phyloP scores from a whole-genome alignment of 2,888 invertebrate species.

The Trisateles emortualis region DNA sequence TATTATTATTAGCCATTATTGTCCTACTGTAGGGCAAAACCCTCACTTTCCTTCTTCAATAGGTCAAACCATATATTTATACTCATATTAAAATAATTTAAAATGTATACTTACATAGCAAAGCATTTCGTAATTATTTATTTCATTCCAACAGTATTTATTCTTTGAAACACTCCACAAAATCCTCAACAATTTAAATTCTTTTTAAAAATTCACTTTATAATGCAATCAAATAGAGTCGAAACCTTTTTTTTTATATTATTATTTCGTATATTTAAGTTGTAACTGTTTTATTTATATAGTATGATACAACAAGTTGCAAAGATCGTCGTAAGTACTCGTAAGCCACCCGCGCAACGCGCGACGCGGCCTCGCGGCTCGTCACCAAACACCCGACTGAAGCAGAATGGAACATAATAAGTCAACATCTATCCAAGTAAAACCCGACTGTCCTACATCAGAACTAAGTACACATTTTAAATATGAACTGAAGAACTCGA shows the following conservation, averaged over 20 bases:
- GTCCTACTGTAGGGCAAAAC: too few species aligned
- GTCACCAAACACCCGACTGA: constrained; percentile 38
- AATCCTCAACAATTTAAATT: neutral
- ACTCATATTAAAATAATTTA: neutral
- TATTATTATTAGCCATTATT: too few species aligned
- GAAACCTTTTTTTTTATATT: too few species aligned
- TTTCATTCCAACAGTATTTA: constrained; percentile 46
- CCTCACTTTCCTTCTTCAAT: too few species aligned
- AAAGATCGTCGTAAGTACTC: constrained; percentile 8
- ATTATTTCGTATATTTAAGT: too few species aligned
- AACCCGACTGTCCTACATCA: constrained; percentile 35
- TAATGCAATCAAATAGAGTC: too few species aligned
- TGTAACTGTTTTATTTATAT: constrained; percentile 3
- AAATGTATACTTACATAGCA: constrained; percentile 74
- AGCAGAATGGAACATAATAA: constrained; percentile 13
- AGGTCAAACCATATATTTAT: too few species aligned
- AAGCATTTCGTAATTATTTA: constrained; percentile 71
- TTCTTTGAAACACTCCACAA: constrained; percentile 32
- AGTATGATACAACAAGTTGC: constrained; percentile 23
- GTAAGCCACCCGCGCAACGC: constrained; percentile 18
- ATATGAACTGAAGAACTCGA: constrained; percentile 2
- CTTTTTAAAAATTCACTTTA: too few species aligned
- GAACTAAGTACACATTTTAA: constrained; percentile 24
- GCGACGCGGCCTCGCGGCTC: constrained; percentile 43
- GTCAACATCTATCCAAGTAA: constrained; percentile 30